phyloP scores from a whole-genome alignment of 2,797 vertebrate species.

The Microctenopoma steveboyesi region DNA sequence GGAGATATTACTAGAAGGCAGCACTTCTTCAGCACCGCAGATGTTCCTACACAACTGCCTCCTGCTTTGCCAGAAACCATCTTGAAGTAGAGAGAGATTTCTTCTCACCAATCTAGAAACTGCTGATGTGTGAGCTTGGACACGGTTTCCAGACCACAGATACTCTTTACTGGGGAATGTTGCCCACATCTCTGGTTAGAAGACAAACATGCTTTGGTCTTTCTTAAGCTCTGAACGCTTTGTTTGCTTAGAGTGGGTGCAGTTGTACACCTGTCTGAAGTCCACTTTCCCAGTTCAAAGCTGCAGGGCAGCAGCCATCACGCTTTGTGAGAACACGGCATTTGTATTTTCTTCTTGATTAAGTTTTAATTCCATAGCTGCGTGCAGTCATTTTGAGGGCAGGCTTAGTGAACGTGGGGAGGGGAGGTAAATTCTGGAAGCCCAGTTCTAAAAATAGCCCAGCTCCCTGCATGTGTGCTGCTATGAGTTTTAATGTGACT shows the following conservation, averaged over 20 bases:
- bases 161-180: background rate
- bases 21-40: conserved; percentile 4
- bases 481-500: conserved; percentile 3
- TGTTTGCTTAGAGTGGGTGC: background rate
- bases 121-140: too few relatives aligned
- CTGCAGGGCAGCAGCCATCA: background rate
- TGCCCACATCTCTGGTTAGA: background rate
- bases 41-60: background rate
- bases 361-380: conserved; percentile 47
- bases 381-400: conserved; percentile 44
- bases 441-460: conserved; percentile 65
- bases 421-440: conserved; percentile 44
- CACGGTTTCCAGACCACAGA: too few relatives aligned
- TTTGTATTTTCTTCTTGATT: conserved; percentile 23
- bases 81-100: too few relatives aligned
- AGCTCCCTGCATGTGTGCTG: conserved; percentile 3
- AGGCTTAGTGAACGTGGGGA: conserved; percentile 55
- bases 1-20: conserved; percentile 25
- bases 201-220: conserved; percentile 7
- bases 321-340: background rate
- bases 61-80: too few relatives aligned
- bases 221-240: conserved; percentile 1
- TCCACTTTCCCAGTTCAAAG: background rate
- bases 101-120: too few relatives aligned
- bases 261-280: conserved; percentile 9